phyloP scores from a whole-genome alignment of 1,140 invertebrate genomes.

The Pristionchus pacificus region DNA sequence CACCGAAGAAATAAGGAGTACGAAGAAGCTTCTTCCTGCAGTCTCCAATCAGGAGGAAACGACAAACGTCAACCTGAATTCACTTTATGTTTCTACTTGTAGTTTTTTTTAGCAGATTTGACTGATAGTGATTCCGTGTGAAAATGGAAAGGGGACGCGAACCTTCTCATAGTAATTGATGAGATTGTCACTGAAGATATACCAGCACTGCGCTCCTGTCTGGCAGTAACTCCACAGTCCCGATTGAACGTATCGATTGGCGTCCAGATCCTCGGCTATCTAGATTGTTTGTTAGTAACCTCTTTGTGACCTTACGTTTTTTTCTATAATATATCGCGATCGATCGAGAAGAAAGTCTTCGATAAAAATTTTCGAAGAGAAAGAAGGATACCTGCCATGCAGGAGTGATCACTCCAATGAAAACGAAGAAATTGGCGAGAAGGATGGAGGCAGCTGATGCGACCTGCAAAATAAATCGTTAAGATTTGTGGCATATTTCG shows the following conservation, averaged over 20 bases:
- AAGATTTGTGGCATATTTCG: no score
- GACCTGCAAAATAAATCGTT: constrained; percentile 8
- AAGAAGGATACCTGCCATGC: constrained; percentile 55
- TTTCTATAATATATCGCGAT: no score
- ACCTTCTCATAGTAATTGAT: constrained; percentile 45
- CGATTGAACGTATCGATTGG: constrained; percentile 41
- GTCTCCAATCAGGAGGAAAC: constrained; percentile 53
- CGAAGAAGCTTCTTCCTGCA: constrained; percentile 53
- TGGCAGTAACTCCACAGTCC: constrained; percentile 56
- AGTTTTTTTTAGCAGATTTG: constrained; percentile 38
- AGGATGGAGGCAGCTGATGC: constrained; percentile 15
- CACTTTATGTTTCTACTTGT: not conserved
- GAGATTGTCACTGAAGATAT: constrained; percentile 53
- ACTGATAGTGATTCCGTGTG: not conserved
- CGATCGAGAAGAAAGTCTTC: no score
- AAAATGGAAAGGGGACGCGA: constrained; percentile 35
- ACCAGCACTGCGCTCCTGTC: constrained; percentile 50
- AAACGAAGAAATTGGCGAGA: constrained; percentile 38
- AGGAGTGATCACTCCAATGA: constrained; percentile 52
- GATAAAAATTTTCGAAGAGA: no score
- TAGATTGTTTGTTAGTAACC: no score
- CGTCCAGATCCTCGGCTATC: constrained; percentile 50
- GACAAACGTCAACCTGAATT: constrained; percentile 50
- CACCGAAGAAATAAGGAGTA: constrained; percentile 55
- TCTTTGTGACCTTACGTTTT: no score